Evolutionary conservation across 2,113 vertebrate species (phyloP).

Genomic region (Aviceda subcristata): DNA sequence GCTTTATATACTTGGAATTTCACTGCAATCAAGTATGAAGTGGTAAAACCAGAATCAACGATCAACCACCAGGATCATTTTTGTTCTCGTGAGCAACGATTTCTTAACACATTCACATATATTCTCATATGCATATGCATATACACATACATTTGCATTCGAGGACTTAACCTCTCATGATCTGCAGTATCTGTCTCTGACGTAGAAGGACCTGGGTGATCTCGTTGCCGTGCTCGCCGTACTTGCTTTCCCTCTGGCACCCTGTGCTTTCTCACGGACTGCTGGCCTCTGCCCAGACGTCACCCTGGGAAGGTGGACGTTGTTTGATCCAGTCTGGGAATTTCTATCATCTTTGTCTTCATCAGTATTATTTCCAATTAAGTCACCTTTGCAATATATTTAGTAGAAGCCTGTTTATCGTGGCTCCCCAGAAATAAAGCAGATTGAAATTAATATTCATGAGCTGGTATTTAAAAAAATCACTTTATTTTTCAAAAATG

Average conservation of each 20-base stretch:
- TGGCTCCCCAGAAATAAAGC: neutral
- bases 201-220: neutral
- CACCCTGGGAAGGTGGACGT: neutral
- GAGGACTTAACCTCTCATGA: neutral
- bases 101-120: neutral
- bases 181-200: neutral
- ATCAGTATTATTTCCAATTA: neutral
- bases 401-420: neutral
- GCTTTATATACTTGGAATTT: neutral
- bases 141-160: neutral
- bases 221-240: neutral
- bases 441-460: neutral
- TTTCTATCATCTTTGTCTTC: neutral
- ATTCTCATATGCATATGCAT: neutral
- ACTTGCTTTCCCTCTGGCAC: neutral
- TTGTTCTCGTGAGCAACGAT: neutral
- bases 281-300: neutral
- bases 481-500: neutral
- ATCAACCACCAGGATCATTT: neutral
- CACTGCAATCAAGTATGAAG: neutral
- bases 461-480: neutral
- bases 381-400: neutral
- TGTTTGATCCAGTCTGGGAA: neutral
- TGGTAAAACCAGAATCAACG: neutral
- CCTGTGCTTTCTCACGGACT: neutral